Conservation (phyloP, 2,888 invertebrate species). For the Meghimatium bilineatum region DNA sequence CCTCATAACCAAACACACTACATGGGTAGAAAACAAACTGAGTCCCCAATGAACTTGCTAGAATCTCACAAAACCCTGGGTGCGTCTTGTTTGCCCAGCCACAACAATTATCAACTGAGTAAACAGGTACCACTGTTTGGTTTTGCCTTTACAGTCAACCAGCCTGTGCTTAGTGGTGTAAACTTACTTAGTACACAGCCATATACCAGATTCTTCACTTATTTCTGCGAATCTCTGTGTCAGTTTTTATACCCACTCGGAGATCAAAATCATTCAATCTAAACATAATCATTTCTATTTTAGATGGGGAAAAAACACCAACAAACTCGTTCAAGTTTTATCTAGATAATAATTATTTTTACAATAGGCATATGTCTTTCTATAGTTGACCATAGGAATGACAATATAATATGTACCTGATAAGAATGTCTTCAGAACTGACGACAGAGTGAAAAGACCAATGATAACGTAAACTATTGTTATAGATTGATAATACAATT, state of each 20-base stretch:
- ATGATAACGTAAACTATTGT: too few relatives aligned
- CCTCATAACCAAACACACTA: conserved; percentile 8
- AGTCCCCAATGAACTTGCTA: conserved; percentile 35
- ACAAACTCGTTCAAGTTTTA: too few relatives aligned
- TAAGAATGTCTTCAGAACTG: too few relatives aligned
- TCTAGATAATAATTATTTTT: too few relatives aligned
- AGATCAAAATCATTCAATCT: not conserved
- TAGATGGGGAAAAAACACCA: too few relatives aligned
- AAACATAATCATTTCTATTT: not conserved
- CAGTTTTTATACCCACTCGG: not conserved
- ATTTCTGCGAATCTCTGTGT: conserved; percentile 9
- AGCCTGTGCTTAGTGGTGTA: conserved; percentile 33
- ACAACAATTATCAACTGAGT: conserved; percentile 45
- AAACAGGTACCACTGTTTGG: conserved; percentile 11
- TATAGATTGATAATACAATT: too few relatives aligned
- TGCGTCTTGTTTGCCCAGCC: conserved; percentile 36
- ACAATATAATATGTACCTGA: too few relatives aligned
- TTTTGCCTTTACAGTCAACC: conserved; percentile 40
- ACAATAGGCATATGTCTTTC: too few relatives aligned
- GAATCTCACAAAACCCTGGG: conserved; percentile 34
- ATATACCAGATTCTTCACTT: not conserved
- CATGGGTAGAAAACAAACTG: not conserved
- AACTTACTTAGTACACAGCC: conserved; percentile 30
- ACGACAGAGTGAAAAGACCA: too few relatives aligned
- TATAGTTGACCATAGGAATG: too few relatives aligned